Conservation (phyloP, 2,888 invertebrate species). For the Ramazzottius varieornatus region DNA sequence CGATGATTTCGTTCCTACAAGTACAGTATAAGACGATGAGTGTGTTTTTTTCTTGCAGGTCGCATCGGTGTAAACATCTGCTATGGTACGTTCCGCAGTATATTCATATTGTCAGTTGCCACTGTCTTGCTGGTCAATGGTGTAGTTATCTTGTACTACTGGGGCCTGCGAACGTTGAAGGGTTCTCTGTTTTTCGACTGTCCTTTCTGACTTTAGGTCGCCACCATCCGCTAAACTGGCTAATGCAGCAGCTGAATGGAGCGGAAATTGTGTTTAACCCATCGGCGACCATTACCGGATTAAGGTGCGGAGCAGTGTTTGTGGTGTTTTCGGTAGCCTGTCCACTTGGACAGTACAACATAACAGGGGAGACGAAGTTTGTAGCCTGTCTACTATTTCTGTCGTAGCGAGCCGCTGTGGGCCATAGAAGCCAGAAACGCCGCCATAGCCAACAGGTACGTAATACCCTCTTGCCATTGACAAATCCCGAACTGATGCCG, state of each 20-base stretch:
- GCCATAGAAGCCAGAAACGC: constrained; percentile 78
- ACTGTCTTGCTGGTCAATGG: not conserved
- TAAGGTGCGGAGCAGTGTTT: constrained; percentile 27
- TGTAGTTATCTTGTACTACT: not conserved
- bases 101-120: too few relatives aligned
- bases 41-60: constrained; percentile 18
- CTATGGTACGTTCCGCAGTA: constrained; percentile 39
- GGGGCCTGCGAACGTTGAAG: not conserved
- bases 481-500: too few relatives aligned
- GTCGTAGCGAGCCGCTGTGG: constrained; percentile 67
- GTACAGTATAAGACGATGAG: not conserved
- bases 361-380: not conserved
- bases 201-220: too few relatives aligned
- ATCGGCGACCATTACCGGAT: constrained; percentile 49
- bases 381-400: not conserved
- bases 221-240: constrained; percentile 91
- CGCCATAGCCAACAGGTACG: constrained; percentile 60
- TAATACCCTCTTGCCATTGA: too few relatives aligned
- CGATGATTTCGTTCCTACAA: not conserved
- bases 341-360: not conserved
- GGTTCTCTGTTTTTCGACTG: not conserved
- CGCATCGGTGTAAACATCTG: constrained; percentile 84
- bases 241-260: constrained; percentile 83
- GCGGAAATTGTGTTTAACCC: constrained; percentile 98
- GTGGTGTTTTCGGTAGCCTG: not conserved